Evolutionary conservation across 2,113 vertebrate species (phyloP).

Genomic region (Melanerpes formicivorus): DNA sequence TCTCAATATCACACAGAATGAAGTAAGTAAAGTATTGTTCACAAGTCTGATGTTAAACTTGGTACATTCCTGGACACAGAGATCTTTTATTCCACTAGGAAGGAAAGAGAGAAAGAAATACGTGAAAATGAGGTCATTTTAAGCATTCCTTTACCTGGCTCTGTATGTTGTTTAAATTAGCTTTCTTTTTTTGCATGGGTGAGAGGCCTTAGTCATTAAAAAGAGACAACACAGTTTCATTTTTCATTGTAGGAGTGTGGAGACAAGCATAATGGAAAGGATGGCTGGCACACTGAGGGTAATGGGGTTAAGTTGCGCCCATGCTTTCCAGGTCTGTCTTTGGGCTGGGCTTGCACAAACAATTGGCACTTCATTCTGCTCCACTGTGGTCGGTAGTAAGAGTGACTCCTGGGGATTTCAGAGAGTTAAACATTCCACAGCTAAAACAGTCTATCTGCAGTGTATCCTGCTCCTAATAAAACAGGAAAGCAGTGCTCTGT

Average conservation of each 20-base stretch:
- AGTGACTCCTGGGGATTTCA: background rate
- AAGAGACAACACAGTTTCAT: background rate
- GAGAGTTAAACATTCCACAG: background rate
- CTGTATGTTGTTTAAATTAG: background rate
- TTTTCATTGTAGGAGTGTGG: background rate
- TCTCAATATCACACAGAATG: background rate
- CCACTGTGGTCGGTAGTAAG: background rate
- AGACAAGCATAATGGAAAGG: background rate
- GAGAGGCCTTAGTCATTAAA: background rate
- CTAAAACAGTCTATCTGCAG: background rate
- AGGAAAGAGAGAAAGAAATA: background rate
- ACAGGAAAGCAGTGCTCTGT: background rate
- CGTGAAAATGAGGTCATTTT: background rate
- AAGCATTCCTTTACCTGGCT: background rate
- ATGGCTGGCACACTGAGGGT: background rate
- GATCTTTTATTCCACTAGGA: background rate
- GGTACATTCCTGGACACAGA: background rate
- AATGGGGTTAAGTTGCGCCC: background rate
- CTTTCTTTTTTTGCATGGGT: background rate
- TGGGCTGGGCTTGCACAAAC: background rate
- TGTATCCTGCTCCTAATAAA: background rate
- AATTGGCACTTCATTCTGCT: background rate
- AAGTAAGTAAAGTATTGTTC: background rate
- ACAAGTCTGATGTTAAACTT: background rate
- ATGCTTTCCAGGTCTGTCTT: background rate